Base-by-base conservation (phyloP, 1,140 invertebrate species). In the Sarcophaga peregrina region DNA sequence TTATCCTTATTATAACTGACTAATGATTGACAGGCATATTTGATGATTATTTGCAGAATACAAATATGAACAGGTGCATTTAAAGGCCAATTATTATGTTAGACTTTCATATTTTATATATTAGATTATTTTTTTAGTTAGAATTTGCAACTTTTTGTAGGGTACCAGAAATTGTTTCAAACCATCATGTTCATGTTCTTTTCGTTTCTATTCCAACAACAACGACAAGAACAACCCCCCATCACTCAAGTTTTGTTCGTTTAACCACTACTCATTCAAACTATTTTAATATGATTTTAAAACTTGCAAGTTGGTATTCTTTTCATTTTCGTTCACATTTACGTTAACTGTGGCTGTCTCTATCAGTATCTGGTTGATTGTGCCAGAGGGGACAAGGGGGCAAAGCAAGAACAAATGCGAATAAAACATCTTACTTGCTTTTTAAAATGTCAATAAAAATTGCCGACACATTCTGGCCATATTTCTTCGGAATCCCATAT, bases 401-500 rank as follows among this genome's bases (percentile, higher is more conserved):
- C 52, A 76, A 81, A 81, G 83, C 84, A 85, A 83, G 86, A 81
- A 84, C 62, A n/a, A n/a, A n/a, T n/a, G n/a, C n/a, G n/a, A n/a
- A n/a, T n/a, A n/a, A n/a, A n/a, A n/a, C n/a, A n/a, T n/a, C n/a
- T n/a, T n/a, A n/a, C n/a, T n/a, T n/a, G n/a, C n/a, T n/a, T n/a
- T n/a, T n/a, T n/a, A n/a, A 68, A 68, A 68, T 68, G 62, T 88
- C 89, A 90, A 90, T 90, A 90, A 90, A 90, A 90, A 90, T 90
- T 90, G 87, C 88, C 89, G 89, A 90, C 89, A 90, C 89, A 90
- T 89, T 90, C 90, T 87, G 87, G 87, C 89, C 88, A 90, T 90
- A 90, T 90, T 90, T 90, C 88, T 90, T 90, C 87, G 86, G 86
- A 90, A 90, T 90, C 89, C 89, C 89, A 90, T 90, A 90, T 90